These are phyloP conservation scores for Lumbricus terrestris DNA, from an alignment of 2,888 invertebrate genomes.

Conservation along the genomic window DNA sequence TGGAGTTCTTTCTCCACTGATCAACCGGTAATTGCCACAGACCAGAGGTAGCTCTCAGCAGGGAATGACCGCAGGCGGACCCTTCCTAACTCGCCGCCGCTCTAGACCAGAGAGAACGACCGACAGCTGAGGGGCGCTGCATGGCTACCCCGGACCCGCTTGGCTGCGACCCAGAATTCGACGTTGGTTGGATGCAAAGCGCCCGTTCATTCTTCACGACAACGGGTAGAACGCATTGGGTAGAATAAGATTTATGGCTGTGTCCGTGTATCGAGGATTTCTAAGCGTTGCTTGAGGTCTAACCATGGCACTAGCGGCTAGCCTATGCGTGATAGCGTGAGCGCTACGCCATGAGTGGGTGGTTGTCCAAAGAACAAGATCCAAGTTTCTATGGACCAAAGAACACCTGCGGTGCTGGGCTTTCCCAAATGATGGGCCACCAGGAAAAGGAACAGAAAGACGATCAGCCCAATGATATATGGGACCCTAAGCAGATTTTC, in stretches of 20 bases:
- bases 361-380: neutral
- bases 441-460: too few species aligned
- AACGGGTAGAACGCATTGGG: neutral
- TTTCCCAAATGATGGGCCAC: too few species aligned
- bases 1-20: neutral
- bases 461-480: too few species aligned
- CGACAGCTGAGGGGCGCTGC: neutral
- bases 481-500: too few species aligned
- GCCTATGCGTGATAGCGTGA: too few species aligned
- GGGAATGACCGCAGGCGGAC: neutral
- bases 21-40: neutral
- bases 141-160: neutral
- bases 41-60: slow-evolving; percentile 3
- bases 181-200: neutral
- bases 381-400: too few species aligned
- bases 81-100: neutral
- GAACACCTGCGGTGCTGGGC: neutral
- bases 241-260: neutral
- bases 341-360: neutral
- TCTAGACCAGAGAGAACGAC: too few species aligned
- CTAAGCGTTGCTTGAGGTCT: neutral
- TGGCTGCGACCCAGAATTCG: neutral
- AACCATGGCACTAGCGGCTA: neutral
- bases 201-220: neutral
- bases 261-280: neutral